Percentiles rank a stretch among this genome's conserved stretches.
Conservation (phyloP, 1,140 invertebrate species). For the Hormaphis cornu region DNA sequence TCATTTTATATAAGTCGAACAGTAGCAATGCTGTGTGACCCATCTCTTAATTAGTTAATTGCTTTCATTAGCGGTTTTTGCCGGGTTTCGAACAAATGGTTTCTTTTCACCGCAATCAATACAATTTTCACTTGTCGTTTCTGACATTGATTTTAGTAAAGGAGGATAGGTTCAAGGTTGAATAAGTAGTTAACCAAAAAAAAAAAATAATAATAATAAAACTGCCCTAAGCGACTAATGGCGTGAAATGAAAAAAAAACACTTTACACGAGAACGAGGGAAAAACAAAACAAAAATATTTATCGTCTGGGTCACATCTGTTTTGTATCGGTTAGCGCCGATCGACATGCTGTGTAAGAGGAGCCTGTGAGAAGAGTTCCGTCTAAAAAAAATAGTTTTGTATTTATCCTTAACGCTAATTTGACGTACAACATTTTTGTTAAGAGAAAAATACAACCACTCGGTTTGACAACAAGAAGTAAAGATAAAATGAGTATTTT, state of each 20-base stretch:
- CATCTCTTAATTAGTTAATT: slow-evolving; percentile 15
- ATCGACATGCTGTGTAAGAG: background rate
- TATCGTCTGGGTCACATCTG: slow-evolving; percentile 26
- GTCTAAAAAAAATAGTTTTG: background rate
- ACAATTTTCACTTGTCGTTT: background rate
- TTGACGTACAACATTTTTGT: background rate
- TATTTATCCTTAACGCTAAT: background rate
- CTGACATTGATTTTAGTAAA: background rate
- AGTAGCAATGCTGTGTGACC: background rate
- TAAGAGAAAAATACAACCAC: background rate
- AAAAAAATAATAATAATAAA: no score
- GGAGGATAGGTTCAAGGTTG: background rate
- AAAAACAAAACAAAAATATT: slow-evolving; percentile 3
- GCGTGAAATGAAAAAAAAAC: background rate
- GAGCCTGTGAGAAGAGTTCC: background rate
- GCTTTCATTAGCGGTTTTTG: background rate
- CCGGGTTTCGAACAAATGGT: slow-evolving; percentile 16
- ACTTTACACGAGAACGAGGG: background rate
- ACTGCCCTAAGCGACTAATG: background rate
- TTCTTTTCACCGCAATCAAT: background rate
- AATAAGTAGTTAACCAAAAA: background rate
- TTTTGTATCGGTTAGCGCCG: slow-evolving; percentile 13
- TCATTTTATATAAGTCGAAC: no score
- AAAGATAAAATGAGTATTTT: background rate
- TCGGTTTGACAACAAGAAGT: background rate